Conservation (phyloP, 2,797 vertebrate genomes). For the Myoxocephalus aenaeus region DNA sequence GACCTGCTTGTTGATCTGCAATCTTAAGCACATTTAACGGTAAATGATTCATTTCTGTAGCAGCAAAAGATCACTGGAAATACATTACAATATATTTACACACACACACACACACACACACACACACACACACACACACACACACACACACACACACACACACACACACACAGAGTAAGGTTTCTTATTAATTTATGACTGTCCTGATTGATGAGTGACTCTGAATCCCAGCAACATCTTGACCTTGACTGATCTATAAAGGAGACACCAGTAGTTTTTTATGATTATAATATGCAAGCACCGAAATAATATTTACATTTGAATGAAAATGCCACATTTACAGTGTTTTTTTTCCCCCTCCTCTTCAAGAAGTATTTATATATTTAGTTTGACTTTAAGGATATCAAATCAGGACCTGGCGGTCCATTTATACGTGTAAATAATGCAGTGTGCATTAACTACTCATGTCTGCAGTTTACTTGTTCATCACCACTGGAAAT, state of each 20-base stretch:
- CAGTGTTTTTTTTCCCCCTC: not conserved
- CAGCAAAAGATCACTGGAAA: constrained; percentile 5
- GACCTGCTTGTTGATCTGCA: constrained; percentile 60
- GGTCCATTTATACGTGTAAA: not conserved
- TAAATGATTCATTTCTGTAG: constrained; percentile 58
- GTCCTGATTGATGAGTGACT: constrained; percentile 36
- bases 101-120: not conserved
- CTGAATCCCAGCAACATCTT: constrained; percentile 33
- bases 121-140: not conserved
- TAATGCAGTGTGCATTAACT: not conserved
- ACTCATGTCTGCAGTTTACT: not conserved
- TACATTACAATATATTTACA: constrained; percentile 2
- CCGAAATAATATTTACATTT: not conserved
- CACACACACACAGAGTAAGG: not conserved
- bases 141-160: not conserved
- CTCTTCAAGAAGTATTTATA: not conserved
- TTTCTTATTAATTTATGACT: constrained; percentile 47
- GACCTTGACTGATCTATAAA: constrained; percentile 62
- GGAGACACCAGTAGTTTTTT: constrained; percentile 7
- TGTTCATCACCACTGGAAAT: not conserved
- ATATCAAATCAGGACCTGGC: not conserved
- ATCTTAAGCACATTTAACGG: constrained; percentile 31
- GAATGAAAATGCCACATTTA: not conserved
- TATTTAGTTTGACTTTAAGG: not conserved
- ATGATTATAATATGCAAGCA: not conserved